Conservation (phyloP, 2,113 vertebrate genomes). For the Sclerurus mexicanus region DNA sequence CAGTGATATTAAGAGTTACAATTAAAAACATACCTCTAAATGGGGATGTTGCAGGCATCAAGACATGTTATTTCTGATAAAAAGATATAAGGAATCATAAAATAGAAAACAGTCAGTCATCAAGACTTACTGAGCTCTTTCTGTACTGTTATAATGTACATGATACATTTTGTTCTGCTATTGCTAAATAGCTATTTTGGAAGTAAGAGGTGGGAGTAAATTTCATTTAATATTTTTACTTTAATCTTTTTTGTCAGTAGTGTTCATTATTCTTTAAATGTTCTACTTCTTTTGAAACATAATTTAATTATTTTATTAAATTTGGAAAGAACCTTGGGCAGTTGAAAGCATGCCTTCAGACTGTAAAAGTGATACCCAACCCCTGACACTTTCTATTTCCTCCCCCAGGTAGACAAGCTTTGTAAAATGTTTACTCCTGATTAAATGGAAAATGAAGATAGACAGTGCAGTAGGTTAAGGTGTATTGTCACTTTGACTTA, state of each 20-base stretch:
- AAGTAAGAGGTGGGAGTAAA: background rate
- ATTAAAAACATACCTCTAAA: background rate
- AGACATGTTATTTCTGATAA: background rate
- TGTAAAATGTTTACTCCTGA: background rate
- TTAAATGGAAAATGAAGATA: background rate
- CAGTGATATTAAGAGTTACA: background rate
- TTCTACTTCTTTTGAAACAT: background rate
- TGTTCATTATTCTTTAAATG: background rate
- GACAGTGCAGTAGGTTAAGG: background rate
- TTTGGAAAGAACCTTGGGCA: background rate
- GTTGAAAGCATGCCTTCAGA: background rate
- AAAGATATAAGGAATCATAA: background rate
- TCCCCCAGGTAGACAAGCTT: background rate
- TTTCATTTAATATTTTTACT: background rate
- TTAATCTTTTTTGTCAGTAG: background rate
- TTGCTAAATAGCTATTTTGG: background rate
- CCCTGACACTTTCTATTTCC: background rate
- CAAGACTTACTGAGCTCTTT: background rate
- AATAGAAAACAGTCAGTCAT: background rate
- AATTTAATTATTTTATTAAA: background rate
- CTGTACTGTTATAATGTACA: background rate
- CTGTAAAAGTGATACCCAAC: background rate
- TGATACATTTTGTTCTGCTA: background rate
- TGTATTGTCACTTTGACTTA: background rate
- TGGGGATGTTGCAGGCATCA: background rate